Percentiles rank a stretch among this genome's conserved stretches.
Conservation (phyloP, 2,888 invertebrate species). For the Geotrupes spiniger region DNA sequence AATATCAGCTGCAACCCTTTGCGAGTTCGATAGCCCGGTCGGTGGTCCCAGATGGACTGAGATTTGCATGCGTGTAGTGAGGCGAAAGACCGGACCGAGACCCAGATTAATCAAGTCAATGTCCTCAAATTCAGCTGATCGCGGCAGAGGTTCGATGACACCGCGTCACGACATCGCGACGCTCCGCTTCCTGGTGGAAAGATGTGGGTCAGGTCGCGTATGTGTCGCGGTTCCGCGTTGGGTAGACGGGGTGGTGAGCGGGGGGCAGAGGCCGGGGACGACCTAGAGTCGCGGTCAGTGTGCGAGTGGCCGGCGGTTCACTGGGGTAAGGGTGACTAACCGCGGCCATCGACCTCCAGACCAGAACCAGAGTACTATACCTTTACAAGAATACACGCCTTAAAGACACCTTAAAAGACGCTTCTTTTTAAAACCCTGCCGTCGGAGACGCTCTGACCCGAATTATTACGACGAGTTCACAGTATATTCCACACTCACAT, state of each 20-base stretch:
- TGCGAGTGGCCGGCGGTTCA: slow-evolving; percentile 52
- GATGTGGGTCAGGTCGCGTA: slow-evolving; percentile 47
- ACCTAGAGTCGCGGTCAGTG: slow-evolving; percentile 51
- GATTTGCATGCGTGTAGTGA: slow-evolving; percentile 10
- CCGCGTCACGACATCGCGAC: slow-evolving; percentile 41
- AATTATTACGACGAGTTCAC: neutral
- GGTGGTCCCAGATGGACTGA: slow-evolving; percentile 9
- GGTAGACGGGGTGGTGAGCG: slow-evolving; percentile 29
- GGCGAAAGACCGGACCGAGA: slow-evolving; percentile 37
- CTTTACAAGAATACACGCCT: slow-evolving; percentile 8
- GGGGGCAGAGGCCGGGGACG: slow-evolving; percentile 34
- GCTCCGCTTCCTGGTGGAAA: slow-evolving; percentile 42
- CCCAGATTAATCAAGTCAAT: slow-evolving; percentile 42
- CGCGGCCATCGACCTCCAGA: slow-evolving; percentile 45
- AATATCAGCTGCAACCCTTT: slow-evolving; percentile 30
- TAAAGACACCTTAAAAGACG: slow-evolving; percentile 2
- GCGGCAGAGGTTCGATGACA: slow-evolving; percentile 43
- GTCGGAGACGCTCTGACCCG: neutral
- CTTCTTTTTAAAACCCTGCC: slow-evolving; percentile 5
- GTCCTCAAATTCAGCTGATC: slow-evolving; percentile 44
- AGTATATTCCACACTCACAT: too few relatives aligned
- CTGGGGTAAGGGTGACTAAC: slow-evolving; percentile 53
- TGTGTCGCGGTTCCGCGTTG: slow-evolving; percentile 35
- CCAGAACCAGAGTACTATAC: slow-evolving; percentile 21
- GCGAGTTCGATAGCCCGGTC: neutral